Base-by-base conservation (phyloP, 2,888 invertebrate species). In the Diloba caeruleocephala region DNA sequence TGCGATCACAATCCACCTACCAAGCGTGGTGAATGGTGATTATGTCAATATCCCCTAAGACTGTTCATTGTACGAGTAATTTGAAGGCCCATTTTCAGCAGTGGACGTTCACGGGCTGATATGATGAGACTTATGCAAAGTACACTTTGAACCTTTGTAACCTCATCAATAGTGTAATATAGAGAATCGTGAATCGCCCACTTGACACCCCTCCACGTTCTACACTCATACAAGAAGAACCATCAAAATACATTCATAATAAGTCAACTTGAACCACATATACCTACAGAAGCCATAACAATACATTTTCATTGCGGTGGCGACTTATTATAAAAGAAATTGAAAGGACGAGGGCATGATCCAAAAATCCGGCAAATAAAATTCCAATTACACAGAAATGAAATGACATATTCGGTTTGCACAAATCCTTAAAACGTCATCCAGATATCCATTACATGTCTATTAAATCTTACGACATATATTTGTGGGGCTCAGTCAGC, bases 391-490 rank as follows among this genome's bases (percentile, higher is more conserved):
- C 87, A 59, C 78, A 81, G 82, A 82, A 85, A 88, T 84, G 85
- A 89, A 90, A 91, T 92, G 92, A 91, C 92, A 91, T 92, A 92
- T 92, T 92, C 90, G 89, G 93, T 92, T 92, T 93, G 92, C 93
- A 84, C 92, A 93, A 93, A 93, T 92, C 93, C 93, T 93, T 92
- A 92, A 92, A 92, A 90, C 88, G 93, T 92, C 93, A 93, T 93
- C 91, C 92, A 92, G 92, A 93, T 92, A 93, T 93, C 93, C 92
- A 93, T 93, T 92, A 93, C 93, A 93, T 92, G 91, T 92, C 91
- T 92, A 93, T 93, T 93, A 93, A 92, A 92, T 92, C 93, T 92
- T 89, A 92, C 92, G 93, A 93, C 93, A 92, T 92, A 92, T 92
- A 92, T 92, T 92, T 88, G 93, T 88, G 89, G 90, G 92, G 90